Base-by-base conservation (phyloP, 2,888 invertebrate genomes). In the Ennomos fuscantarius region DNA sequence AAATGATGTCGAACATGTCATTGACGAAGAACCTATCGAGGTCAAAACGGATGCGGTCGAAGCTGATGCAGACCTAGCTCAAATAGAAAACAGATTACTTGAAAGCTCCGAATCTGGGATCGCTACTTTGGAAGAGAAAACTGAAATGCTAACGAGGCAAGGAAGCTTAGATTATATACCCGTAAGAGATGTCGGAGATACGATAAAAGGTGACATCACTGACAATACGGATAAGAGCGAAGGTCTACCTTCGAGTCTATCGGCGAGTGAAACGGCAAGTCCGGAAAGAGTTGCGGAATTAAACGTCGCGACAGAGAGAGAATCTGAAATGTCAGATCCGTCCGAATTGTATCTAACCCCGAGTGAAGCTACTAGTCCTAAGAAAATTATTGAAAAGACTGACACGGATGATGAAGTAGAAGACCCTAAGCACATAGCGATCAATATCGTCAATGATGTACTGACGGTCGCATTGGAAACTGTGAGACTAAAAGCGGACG, bases 341-440 rank as follows among this genome's bases (percentile, higher is more conserved):
- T 95, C 95, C 45, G 95, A 95, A 73, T 89, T 94, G 57, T 95
- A 95, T 74, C 82, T 95, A 62, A 95, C 95, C 46, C 95, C 95
- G 15, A 95, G 94, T 39, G 95, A 95, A 79, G 89, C 93, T 37
- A 92, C 93, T 68, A 92, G 93, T 68, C 93, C 92, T 65, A 87
- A 85, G 72, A 89, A 84, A 82, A 75, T 73, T 62, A 79, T 81
- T 78, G 90, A 90, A 71, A 90, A 90, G 82, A 84, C 85, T 79
- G 92, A 84, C 37, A 49, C 37, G 39, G 82, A 84, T 41, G 68
- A 70, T 9, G 80, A 80, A 33, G 72, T 69, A 51, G 86, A 86
- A 55, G 88, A 91, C 64, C 90, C 90, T 5, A 87, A 89, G 65
- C 79, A 84, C 55, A 82, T 90, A 51, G 92, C 92, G 42, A 82